These are phyloP conservation scores for Aelia acuminata DNA, from an alignment of 2,888 invertebrate genomes.

Conservation along the genomic window DNA sequence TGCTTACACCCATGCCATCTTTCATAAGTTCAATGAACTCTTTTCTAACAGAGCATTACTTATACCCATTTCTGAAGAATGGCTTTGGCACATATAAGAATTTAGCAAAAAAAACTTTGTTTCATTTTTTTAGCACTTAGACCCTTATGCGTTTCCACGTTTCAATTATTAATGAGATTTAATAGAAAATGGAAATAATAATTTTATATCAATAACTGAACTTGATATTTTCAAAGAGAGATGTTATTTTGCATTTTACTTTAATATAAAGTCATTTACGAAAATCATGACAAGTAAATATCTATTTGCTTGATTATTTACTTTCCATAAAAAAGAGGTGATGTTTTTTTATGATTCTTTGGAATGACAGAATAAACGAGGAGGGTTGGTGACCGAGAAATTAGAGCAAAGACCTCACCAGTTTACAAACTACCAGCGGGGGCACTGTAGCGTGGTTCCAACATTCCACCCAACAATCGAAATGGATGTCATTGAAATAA, in stretches of 20 bases:
- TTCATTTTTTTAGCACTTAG: too few relatives aligned
- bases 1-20: too few relatives aligned
- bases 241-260: not conserved
- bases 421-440: not conserved
- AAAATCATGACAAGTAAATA: not conserved
- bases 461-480: not conserved
- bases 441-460: not conserved
- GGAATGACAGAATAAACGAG: not conserved
- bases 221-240: not conserved
- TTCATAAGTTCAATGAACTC: too few relatives aligned
- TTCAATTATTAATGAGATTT: not conserved
- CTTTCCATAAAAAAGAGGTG: not conserved
- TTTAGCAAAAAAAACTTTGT: too few relatives aligned
- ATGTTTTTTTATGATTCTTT: not conserved
- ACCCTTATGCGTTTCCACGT: too few relatives aligned
- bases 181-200: not conserved
- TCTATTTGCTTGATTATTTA: not conserved
- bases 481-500: not conserved
- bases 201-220: not conserved
- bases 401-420: constrained; percentile 27
- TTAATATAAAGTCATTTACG: not conserved
- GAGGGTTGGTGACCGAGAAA: constrained; percentile 38
- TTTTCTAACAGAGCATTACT: too few relatives aligned
- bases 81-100: too few relatives aligned
- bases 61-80: too few relatives aligned